Conservation (phyloP, 1,140 invertebrate genomes). For the Lasioglossum baleicum region DNA sequence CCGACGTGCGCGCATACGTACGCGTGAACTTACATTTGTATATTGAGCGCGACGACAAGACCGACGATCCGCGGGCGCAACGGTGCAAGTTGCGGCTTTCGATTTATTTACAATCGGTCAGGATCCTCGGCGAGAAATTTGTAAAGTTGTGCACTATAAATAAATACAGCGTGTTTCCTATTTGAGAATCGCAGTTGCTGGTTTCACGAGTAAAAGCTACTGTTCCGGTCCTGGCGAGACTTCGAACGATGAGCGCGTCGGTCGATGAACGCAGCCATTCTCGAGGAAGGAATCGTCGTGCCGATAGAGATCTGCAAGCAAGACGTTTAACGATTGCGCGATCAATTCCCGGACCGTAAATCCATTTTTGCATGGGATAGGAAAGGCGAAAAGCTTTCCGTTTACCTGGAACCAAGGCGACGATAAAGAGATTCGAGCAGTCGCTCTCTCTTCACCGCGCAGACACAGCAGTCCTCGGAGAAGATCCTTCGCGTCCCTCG, state of each 20-base stretch:
- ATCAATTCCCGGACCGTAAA: too few relatives aligned
- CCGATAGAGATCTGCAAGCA: conserved; percentile 70
- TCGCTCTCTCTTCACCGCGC: conserved; percentile 80
- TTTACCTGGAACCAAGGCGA: conserved; percentile 83
- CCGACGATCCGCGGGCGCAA: background rate
- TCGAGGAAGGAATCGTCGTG: conserved; percentile 74
- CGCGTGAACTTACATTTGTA: background rate
- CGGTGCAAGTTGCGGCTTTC: background rate
- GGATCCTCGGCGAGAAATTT: background rate
- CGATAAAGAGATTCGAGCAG: conserved; percentile 80
- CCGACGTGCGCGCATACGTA: background rate
- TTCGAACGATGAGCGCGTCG: conserved; percentile 76
- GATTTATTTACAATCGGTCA: conserved; percentile 24
- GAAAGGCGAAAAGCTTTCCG: too few relatives aligned
- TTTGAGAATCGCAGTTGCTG: background rate
- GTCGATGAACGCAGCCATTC: conserved; percentile 77
- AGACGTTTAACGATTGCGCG: background rate
- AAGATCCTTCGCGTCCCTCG: conserved; percentile 85
- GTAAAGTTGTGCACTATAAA: background rate
- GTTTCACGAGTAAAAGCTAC: conserved; percentile 72
- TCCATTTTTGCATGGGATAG: too few relatives aligned
- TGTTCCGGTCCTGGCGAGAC: conserved; percentile 74
- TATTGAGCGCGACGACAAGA: background rate
- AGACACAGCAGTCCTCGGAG: conserved; percentile 84
- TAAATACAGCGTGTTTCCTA: conserved; percentile 8